Base-by-base conservation (phyloP, 1,140 invertebrate species). In the Lysiphlebus fabarum region DNA sequence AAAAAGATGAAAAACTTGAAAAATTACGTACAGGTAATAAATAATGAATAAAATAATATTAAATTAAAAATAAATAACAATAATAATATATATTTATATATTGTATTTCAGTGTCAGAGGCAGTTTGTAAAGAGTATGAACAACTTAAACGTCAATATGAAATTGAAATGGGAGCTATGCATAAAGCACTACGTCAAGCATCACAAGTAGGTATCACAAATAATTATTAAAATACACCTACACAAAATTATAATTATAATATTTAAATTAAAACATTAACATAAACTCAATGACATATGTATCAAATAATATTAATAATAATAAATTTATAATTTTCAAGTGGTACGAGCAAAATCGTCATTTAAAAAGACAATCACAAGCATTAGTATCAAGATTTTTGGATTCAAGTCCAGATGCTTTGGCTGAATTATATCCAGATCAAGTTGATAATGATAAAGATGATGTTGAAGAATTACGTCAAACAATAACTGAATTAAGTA, bases 291-390 rank as follows among this genome's bases (percentile, higher is more conserved):
- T 26, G 17, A 26, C 17, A 26, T 26, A 26, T 26, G 17, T 43
- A 26, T 45, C 41, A 4, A 43, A 17, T 36, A 44, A 33, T 51
- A 10, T 7, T 42, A n/a, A n/a, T 43, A 37, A 14, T 11, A 43
- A n/a, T 54, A 17, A 8, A 14, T 41, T 26, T 47, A n/a, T 14
- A n/a, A 4, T 36, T 11, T 17, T 34, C 10, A n/a, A 88, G 76
- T 90, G 88, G 88, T 90, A 90, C 74, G 85, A 85, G 63, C 84
- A 90, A 76, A 90, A 89, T 65, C 84, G 86, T 36, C 82, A 84
- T 63, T 70, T 90, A 42, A 88, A 88, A 70, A 74, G 88, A 60
- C 77, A 80, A 48, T 88, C 86, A 38, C 82, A 86, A 14, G 82
- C 83, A 7, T 74, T 89, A 4, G 65, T 84, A 26, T 82, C 85